phyloP scores from a whole-genome alignment of 2,113 vertebrate genomes.

The Nothoprocta perdicaria region DNA sequence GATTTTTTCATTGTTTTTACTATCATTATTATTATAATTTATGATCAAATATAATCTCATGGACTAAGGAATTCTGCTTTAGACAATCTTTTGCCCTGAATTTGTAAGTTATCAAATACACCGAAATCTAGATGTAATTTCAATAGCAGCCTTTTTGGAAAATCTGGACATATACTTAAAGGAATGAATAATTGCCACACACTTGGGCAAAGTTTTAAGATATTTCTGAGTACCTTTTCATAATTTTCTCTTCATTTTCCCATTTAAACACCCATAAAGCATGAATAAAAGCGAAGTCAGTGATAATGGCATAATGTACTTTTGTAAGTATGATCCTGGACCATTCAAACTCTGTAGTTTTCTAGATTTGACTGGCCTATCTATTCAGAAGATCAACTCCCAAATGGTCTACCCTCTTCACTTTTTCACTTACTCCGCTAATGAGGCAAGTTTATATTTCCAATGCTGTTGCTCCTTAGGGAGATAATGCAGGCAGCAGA shows the following conservation, averaged over 20 bases:
- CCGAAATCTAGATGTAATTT: not conserved
- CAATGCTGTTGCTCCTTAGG: not conserved
- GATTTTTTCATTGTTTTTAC: not conserved
- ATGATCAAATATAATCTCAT: not conserved
- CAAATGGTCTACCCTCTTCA: not conserved
- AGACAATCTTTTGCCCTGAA: not conserved
- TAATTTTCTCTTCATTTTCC: not conserved
- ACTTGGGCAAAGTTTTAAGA: not conserved
- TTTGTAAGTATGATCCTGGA: not conserved
- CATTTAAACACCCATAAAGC: not conserved
- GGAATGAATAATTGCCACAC: not conserved
- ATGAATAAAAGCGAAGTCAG: not conserved
- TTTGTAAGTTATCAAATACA: not conserved
- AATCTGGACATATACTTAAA: not conserved
- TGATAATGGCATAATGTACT: accelerated
- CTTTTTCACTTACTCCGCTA: not conserved
- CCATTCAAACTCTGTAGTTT: not conserved
- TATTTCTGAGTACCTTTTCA: not conserved
- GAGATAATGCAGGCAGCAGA: not conserved
- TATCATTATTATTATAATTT: not conserved
- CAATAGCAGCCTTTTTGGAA: not conserved
- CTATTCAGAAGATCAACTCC: not conserved
- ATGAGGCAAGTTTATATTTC: not conserved
- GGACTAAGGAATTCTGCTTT: not conserved
- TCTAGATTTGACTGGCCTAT: not conserved